Conservation (phyloP, 2,113 vertebrate species). For the Thymallus thymallus region DNA sequence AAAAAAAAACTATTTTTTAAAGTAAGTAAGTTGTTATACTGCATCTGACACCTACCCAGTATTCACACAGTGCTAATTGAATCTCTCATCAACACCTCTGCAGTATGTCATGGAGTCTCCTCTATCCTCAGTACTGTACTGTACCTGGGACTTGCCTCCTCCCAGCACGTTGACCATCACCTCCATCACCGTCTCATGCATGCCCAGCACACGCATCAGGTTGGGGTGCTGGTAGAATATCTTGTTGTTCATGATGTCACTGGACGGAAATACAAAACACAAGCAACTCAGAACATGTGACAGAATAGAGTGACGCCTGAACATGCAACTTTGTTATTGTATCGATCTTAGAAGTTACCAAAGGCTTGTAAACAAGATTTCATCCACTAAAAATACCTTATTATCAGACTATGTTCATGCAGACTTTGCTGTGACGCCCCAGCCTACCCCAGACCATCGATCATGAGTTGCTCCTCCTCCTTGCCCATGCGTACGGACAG, state of each 20-base stretch:
- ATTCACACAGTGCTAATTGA: too few relatives aligned
- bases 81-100: too few relatives aligned
- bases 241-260: conserved; percentile 99
- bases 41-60: too few relatives aligned
- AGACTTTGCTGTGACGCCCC: neutral
- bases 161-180: conserved; percentile 99
- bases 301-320: too few relatives aligned
- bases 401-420: neutral
- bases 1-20: too few relatives aligned
- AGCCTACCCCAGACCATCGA: conserved; percentile 90
- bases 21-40: too few relatives aligned
- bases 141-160: conserved; percentile 93
- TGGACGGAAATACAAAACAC: conserved; percentile 45
- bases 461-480: conserved; percentile 97
- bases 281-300: neutral
- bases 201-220: conserved; percentile 95
- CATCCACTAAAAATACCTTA: neutral
- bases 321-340: too few relatives aligned
- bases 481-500: conserved; percentile 97
- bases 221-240: conserved; percentile 99
- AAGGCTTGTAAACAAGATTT: too few relatives aligned
- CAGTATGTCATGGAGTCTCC: too few relatives aligned
- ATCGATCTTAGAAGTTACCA: too few relatives aligned
- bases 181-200: conserved; percentile 99
- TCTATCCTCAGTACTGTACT: conserved; percentile 42